Conservation (phyloP, 1,140 invertebrate genomes). For the Caenorhabditis tropicalis region DNA sequence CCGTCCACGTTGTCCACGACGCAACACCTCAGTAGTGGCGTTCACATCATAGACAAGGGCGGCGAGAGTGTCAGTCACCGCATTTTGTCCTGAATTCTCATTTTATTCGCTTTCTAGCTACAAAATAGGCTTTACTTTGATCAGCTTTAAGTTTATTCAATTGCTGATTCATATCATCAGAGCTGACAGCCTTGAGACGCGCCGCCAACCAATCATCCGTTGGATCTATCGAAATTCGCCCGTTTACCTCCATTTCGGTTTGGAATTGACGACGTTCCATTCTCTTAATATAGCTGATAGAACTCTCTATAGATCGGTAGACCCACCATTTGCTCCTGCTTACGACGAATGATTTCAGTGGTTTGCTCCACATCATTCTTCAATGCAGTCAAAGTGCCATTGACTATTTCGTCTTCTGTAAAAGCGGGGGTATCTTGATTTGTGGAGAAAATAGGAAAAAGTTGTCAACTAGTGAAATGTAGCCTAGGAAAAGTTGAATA, state of each 20-base stretch:
- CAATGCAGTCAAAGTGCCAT: constrained; percentile 65
- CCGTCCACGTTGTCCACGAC: constrained; percentile 64
- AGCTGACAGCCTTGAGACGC: constrained; percentile 68
- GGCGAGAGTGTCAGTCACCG: constrained; percentile 68
- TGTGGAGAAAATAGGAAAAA: no score
- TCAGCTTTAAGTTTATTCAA: constrained; percentile 66
- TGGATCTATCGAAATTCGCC: constrained; percentile 68
- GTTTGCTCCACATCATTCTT: constrained; percentile 69
- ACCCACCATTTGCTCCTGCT: constrained; percentile 64
- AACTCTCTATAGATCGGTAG: background rate
- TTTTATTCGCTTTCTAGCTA: background rate
- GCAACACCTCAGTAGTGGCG: constrained; percentile 70
- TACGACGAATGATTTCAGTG: constrained; percentile 67
- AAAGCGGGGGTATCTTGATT: background rate
- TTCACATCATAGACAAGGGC: constrained; percentile 72
- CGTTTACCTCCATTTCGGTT: constrained; percentile 71
- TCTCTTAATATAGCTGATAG: constrained; percentile 51
- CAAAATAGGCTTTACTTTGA: constrained; percentile 60
- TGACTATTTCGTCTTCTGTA: constrained; percentile 68
- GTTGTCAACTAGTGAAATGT: no score
- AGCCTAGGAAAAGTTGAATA: no score
- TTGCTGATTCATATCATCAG: constrained; percentile 69
- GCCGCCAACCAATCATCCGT: constrained; percentile 69
- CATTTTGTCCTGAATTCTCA: constrained; percentile 60
- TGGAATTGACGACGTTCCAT: constrained; percentile 67